phyloP scores from a whole-genome alignment of 2,888 invertebrate genomes.

The Alsophila aescularia region DNA sequence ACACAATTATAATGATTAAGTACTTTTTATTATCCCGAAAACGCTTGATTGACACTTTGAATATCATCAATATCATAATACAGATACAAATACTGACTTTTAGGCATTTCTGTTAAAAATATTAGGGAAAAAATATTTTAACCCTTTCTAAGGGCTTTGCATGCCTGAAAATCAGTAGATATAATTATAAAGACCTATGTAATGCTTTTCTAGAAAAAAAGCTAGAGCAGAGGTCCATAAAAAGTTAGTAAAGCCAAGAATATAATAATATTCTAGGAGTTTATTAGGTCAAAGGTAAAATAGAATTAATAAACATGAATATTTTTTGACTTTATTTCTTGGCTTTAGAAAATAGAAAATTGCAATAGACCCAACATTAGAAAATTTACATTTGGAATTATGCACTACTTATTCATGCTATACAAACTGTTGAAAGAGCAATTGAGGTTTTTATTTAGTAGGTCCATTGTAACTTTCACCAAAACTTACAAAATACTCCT shows the following conservation, averaged over 20 bases:
- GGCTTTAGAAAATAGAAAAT: constrained; percentile 19
- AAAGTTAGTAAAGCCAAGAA: constrained; percentile 4
- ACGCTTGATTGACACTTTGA: constrained; percentile 82
- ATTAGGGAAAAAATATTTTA: too few species aligned
- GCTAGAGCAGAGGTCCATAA: constrained; percentile 39
- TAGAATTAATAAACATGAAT: neutral
- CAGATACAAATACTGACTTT: constrained; percentile 37
- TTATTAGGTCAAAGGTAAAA: too few species aligned
- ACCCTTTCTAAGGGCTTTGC: too few species aligned
- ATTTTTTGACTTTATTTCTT: neutral
- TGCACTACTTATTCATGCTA: neutral
- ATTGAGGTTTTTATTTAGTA: neutral
- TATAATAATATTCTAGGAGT: neutral
- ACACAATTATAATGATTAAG: constrained; percentile 53
- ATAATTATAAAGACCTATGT: constrained; percentile 36
- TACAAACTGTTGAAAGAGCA: neutral
- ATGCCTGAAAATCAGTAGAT: constrained; percentile 37
- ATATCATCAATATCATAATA: constrained; percentile 56
- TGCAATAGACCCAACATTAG: constrained; percentile 6
- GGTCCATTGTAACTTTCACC: constrained; percentile 4
- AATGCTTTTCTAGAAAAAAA: constrained; percentile 40
- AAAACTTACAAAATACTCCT: constrained; percentile 1
- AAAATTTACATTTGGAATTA: neutral
- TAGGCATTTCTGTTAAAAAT: constrained; percentile 24
- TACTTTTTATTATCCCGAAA: constrained; percentile 49